Percentiles rank a stretch among this genome's conserved stretches.
phyloP scores from a whole-genome alignment of 2,888 invertebrate species.

The Troilus luridus region DNA sequence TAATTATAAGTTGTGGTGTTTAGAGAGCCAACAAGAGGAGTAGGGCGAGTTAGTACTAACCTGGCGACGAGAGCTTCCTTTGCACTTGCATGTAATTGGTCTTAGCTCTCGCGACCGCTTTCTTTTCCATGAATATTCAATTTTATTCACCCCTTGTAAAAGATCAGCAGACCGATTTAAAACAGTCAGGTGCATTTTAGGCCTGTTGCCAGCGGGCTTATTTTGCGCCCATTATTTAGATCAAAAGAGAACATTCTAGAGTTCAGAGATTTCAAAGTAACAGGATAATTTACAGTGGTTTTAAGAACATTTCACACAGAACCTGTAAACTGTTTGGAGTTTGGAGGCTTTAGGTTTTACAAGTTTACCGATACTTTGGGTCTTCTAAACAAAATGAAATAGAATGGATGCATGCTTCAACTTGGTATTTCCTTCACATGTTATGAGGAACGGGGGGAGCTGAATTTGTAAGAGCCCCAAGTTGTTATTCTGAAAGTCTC shows the following conservation, averaged over 20 bases:
- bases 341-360: not conserved
- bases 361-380: too few species aligned
- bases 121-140: not conserved
- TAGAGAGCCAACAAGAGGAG: not conserved
- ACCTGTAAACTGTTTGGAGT: not conserved
- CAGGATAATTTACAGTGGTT: not conserved
- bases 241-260: not conserved
- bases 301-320: not conserved
- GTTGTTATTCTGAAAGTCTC: too few species aligned
- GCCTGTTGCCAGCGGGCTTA: not conserved
- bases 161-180: not conserved
- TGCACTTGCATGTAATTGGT: not conserved
- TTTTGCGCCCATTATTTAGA: not conserved
- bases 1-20: conserved; percentile 21
- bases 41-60: not conserved
- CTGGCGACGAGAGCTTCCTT: not conserved
- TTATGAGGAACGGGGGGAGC: too few species aligned
- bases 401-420: too few species aligned
- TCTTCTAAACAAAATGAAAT: too few species aligned
- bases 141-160: not conserved
- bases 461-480: too few species aligned
- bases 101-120: not conserved
- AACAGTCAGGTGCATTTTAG: not conserved
- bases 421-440: too few species aligned
- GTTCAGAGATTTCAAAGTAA: not conserved